These are phyloP conservation scores for Dreissena rostriformis DNA, from an alignment of 1,140 invertebrate species.

Conservation along the genomic window DNA sequence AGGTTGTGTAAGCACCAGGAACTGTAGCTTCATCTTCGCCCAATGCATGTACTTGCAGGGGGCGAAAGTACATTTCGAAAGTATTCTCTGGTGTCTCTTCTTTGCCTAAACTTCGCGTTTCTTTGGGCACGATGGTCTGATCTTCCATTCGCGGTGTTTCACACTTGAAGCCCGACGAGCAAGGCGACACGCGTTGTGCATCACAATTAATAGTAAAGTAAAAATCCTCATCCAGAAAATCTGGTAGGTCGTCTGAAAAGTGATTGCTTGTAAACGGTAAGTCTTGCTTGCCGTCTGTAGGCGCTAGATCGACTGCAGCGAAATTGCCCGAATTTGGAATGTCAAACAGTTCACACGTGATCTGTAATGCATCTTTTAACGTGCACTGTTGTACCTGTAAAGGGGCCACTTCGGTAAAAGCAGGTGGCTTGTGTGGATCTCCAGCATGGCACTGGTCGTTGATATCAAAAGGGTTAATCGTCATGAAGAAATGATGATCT, in stretches of 20 bases:
- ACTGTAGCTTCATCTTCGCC: neutral
- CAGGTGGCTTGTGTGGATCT: neutral
- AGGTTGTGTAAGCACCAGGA: neutral
- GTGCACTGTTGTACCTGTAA: neutral
- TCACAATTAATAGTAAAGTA: neutral
- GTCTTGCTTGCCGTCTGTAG: too few species aligned
- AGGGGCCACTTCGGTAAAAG: neutral
- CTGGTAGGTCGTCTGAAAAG: neutral
- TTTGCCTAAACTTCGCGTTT: neutral
- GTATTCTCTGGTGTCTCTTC: neutral
- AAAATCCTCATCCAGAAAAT: neutral
- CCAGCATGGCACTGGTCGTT: neutral
- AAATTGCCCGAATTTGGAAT: neutral
- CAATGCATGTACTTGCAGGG: neutral
- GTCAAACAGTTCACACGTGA: neutral
- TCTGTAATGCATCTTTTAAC: neutral
- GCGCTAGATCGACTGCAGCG: neutral
- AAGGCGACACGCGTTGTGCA: neutral
- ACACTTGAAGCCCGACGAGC: neutral
- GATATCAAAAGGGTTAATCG: neutral
- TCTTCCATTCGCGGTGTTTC: neutral
- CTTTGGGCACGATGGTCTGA: too few species aligned
- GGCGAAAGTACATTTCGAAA: neutral
- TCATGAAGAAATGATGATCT: neutral
- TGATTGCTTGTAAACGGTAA: too few species aligned